Base-by-base conservation (phyloP, 2,797 vertebrate species). In the Macropodus opercularis region DNA sequence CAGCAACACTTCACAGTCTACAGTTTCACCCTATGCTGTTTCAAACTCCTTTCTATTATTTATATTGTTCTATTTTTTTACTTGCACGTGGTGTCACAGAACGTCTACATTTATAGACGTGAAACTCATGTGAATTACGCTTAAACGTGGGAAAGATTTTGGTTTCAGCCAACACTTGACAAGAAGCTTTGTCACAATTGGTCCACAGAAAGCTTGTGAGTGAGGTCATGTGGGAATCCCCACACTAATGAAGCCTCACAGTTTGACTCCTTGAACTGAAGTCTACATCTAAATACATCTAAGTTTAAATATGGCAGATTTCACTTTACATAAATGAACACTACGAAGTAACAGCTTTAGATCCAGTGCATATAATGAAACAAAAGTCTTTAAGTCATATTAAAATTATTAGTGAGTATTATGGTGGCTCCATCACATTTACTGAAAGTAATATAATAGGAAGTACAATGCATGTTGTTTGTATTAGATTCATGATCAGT, bases 141-240 rank as follows among this genome's bases (percentile, higher is more conserved):
- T 8, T 0, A 23, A 9, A 3, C 41, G 17, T 62, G 15, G 4
- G 29, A 13, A 8, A 1, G 3, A 2, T 15, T 5, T 8, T 10
- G 13, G 19, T 24, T 63, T 55, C 2, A 10, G 14, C 6, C 4
- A 8, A 24, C 8, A 5, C 1, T 1, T 5, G 6, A 26, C 0
- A 0, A 12, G 2, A 29, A n/a, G n/a, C n/a, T n/a, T n/a, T n/a
- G n/a, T n/a, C n/a, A n/a, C n/a, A n/a, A n/a, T n/a, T n/a, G n/a
- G n/a, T n/a, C n/a, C n/a, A n/a, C n/a, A n/a, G n/a, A 26, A 10
- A 5, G 17, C 10, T 1, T 13, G 40, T n/a, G n/a, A n/a, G n/a
- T 17, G 13, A 4, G 4, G 9, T 75, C 32, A 67, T 21, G n/a
- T 23, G 65, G 64, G 39, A 72, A 62, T 62, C 32, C 70, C 68